Conservation (phyloP, 2,888 invertebrate genomes). For the Leptopilina syphax region DNA sequence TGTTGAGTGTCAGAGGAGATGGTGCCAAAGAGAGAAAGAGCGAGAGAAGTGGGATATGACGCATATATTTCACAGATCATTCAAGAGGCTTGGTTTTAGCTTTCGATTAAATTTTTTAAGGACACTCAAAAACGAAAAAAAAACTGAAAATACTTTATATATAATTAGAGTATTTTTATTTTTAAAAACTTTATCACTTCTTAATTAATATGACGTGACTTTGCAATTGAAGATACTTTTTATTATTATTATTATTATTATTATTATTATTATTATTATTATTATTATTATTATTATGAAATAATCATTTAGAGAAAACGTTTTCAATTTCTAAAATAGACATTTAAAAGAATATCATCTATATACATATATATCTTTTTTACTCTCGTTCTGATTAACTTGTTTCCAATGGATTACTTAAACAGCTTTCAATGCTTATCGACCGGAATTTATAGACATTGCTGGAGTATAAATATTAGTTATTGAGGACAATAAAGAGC, state of each 20-base stretch:
- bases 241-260: too few species aligned
- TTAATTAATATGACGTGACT: too few species aligned
- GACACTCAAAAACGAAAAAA: neutral
- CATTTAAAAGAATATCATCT: neutral
- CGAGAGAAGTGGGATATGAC: slow-evolving; percentile 5
- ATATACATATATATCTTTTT: neutral
- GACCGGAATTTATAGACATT: slow-evolving; percentile 10
- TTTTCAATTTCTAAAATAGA: neutral
- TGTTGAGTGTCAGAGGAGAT: neutral
- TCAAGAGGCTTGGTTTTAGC: slow-evolving; percentile 24
- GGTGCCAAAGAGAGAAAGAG: neutral
- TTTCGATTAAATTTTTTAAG: slow-evolving; percentile 21
- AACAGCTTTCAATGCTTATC: slow-evolving; percentile 9
- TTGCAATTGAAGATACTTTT: too few species aligned
- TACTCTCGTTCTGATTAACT: neutral
- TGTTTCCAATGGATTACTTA: slow-evolving; percentile 1
- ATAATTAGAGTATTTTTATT: neutral
- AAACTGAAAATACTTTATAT: neutral
- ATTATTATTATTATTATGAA: too few species aligned
- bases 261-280: too few species aligned
- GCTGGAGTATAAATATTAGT: slow-evolving; percentile 17
- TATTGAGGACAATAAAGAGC: neutral
- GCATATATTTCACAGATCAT: slow-evolving; percentile 23
- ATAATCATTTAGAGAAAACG: too few species aligned
- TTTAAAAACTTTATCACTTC: neutral